These are phyloP conservation scores for Aepyceros melampus DNA, from an alignment of 2,113 vertebrate species.

Conservation along the genomic window DNA sequence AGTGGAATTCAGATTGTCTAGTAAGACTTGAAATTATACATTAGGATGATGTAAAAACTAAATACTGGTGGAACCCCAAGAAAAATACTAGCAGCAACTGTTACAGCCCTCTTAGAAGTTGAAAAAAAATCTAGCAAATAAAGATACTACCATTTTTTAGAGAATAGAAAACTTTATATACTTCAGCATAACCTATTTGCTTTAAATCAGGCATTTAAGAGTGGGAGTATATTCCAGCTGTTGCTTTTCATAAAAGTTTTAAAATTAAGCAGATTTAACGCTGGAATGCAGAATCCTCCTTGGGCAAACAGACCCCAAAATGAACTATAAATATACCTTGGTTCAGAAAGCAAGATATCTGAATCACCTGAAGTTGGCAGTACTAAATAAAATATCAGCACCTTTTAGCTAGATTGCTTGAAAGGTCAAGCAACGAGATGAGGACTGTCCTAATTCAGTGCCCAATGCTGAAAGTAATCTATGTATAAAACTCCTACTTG, in stretches of 20 bases:
- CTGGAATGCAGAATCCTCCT: slow-evolving; percentile 46
- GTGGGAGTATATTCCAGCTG: slow-evolving; percentile 69
- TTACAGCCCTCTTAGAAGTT: slow-evolving; percentile 68
- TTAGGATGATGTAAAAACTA: slow-evolving; percentile 64
- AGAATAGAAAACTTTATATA: slow-evolving; percentile 71
- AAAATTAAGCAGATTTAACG: slow-evolving; percentile 38
- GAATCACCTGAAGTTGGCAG: slow-evolving; percentile 46
- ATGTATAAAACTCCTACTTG: not conserved
- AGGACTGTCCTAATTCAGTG: slow-evolving; percentile 43
- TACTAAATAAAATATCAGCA: slow-evolving; percentile 54
- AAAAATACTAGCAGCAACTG: slow-evolving; percentile 73
- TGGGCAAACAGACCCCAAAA: slow-evolving; percentile 42
- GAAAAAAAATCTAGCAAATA: slow-evolving; percentile 71
- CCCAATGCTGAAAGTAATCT: not conserved
- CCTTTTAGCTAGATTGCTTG: slow-evolving; percentile 53
- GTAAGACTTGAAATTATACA: slow-evolving; percentile 69
- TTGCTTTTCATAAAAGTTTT: slow-evolving; percentile 59
- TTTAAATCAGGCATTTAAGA: slow-evolving; percentile 57
- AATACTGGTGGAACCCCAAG: slow-evolving; percentile 71
- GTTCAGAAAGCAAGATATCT: slow-evolving; percentile 52
- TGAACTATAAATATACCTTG: slow-evolving; percentile 5
- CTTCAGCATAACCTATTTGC: slow-evolving; percentile 60
- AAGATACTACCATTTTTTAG: slow-evolving; percentile 62
- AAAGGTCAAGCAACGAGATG: slow-evolving; percentile 65
- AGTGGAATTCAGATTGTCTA: slow-evolving; percentile 83